Evolutionary conservation across 2,113 vertebrate genomes (phyloP), one percentile per base, ranked within the genome.

Genomic region (Sorex araneus): DNA sequence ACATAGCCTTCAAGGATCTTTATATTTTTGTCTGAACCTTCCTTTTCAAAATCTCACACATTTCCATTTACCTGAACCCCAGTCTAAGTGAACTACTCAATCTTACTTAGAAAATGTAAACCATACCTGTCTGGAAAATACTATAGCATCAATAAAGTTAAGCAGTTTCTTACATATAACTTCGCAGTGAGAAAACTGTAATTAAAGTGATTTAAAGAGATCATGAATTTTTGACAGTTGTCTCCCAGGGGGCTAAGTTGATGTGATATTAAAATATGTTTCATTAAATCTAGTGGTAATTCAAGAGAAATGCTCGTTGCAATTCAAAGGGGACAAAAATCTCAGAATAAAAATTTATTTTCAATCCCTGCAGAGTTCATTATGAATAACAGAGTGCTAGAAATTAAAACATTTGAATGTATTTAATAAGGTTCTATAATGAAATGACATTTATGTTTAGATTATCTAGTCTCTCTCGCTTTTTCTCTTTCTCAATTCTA

Each of bases 321-420:
- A 93, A 96, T 95, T 91, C 88, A 95, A 96, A 96, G 89, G 67
- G 85, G 79, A 92, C 57, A 81, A 92, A 93, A 94, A 81, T 92
- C 81, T 93, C 84, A 34, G 83, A 92, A 92, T 85, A 93, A 95
- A 94, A 95, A 90, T 95, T 95, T 94, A 92, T 92, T 96, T 93
- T 96, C 76, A 92, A 63, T 96, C 91, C 94, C 92, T 67, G 63
- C 79, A 95, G 96, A 96, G 95, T 96, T 97, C 94, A 89, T 96
- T 96, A 95, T 50, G 86, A 96, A 95, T 83, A 96, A 94, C 71
- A 95, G 86, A 94, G 76, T 85, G 69, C 73, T 80, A 92, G 76
- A 97, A 97, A 96, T 97, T 95, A 97, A 96, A 96, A 96, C 92
- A 92, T 90, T 94, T 94, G 92, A 89, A 94, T 95, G n/a, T 87